Conservation (phyloP, 2,113 vertebrate genomes). For the Phoenicopterus ruber region DNA sequence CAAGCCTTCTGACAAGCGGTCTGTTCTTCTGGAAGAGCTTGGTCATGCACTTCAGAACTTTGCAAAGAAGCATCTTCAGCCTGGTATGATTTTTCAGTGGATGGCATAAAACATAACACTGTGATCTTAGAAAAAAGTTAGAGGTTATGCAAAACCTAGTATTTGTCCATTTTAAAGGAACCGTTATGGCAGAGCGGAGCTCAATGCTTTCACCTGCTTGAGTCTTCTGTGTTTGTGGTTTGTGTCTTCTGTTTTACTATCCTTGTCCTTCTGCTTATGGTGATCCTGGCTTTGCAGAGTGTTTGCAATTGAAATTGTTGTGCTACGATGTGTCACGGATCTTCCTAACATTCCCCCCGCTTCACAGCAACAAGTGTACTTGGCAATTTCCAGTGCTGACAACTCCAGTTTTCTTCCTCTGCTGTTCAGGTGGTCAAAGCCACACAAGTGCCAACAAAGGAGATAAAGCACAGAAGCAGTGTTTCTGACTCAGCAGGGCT, state of each 20-base stretch:
- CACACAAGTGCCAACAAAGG: background rate
- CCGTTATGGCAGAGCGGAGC: background rate
- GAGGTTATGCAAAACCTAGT: background rate
- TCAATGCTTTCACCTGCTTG: background rate
- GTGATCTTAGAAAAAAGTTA: background rate
- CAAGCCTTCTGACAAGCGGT: background rate
- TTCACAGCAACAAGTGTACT: background rate
- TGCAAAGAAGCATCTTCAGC: background rate
- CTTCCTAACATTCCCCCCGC: background rate
- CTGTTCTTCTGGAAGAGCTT: background rate
- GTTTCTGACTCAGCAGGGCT: background rate
- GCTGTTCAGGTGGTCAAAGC: background rate
- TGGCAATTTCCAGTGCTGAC: background rate
- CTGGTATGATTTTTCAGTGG: background rate
- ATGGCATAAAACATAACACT: background rate
- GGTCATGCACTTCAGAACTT: background rate
- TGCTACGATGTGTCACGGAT: background rate
- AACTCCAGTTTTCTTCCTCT: background rate
- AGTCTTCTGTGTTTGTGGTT: background rate
- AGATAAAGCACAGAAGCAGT: background rate
- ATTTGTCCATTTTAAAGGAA: background rate
- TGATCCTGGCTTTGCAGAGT: background rate
- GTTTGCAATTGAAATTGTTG: background rate
- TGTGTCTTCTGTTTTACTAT: background rate
- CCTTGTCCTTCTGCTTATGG: background rate